A percentile compares a stretch with the other conserved stretches of the same genome.
These are phyloP conservation scores for Bruchidius siliquastri DNA, from an alignment of 2,888 invertebrate genomes.

Conservation along the genomic window DNA sequence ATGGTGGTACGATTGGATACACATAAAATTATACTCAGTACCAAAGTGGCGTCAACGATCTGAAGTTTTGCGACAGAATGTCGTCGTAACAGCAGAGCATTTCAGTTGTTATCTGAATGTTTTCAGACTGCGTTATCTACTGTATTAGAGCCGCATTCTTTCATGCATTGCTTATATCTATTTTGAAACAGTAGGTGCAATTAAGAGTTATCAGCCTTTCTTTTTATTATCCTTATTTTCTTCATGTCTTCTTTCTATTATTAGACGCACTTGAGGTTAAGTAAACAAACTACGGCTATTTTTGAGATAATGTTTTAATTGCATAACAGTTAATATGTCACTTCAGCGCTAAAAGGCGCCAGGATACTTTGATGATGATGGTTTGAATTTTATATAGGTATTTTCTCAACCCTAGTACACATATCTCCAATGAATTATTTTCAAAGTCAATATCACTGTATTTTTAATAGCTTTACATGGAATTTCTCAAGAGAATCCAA, in stretches of 20 bases:
- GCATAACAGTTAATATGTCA: too few relatives aligned
- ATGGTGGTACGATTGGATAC: too few relatives aligned
- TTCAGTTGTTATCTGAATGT: neutral
- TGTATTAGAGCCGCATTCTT: neutral
- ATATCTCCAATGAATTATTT: too few relatives aligned
- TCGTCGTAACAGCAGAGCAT: neutral
- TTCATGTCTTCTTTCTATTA: neutral
- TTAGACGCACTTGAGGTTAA: neutral
- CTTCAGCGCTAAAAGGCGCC: too few relatives aligned
- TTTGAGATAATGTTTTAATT: too few relatives aligned
- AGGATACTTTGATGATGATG: too few relatives aligned
- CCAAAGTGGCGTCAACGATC: neutral
- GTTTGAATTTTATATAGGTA: too few relatives aligned
- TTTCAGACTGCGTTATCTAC: neutral
- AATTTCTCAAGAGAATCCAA: too few relatives aligned
- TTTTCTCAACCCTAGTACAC: too few relatives aligned
- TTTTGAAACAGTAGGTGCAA: neutral
- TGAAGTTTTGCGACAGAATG: neutral
- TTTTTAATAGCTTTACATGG: too few relatives aligned
- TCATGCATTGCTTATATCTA: neutral
- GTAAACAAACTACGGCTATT: too few relatives aligned
- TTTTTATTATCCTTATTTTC: neutral
- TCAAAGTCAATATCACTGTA: too few relatives aligned
- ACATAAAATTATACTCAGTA: neutral
- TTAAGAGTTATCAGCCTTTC: neutral